phyloP scores from a whole-genome alignment of 2,797 vertebrate species.

The Salmo trutta region DNA sequence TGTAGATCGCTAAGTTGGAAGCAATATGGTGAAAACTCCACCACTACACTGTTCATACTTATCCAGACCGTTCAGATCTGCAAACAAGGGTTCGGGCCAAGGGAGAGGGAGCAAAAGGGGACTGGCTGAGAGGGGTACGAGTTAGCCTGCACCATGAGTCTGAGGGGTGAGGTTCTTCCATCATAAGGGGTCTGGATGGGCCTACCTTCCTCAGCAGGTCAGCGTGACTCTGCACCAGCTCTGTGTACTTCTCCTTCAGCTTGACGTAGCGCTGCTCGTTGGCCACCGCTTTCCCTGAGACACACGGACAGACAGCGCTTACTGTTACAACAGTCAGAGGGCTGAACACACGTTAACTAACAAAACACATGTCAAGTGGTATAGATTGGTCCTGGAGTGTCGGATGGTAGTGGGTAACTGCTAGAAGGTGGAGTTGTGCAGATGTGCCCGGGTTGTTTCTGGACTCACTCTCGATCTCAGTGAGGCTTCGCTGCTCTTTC shows the following conservation, averaged over 20 bases:
- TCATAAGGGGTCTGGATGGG: not conserved
- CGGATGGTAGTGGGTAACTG: not conserved
- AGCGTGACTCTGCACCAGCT: constrained; percentile 94
- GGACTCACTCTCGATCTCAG: constrained; percentile 91
- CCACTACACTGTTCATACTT: no score
- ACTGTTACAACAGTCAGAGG: constrained; percentile 9
- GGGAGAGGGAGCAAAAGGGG: no score
- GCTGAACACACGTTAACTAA: not conserved
- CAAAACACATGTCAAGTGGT: not conserved
- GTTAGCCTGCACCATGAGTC: no score
- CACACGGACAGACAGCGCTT: constrained; percentile 5
- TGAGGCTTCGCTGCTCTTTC: constrained; percentile 94
- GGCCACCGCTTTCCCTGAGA: constrained; percentile 88
- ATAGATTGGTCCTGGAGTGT: not conserved
- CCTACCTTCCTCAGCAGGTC: constrained; percentile 94
- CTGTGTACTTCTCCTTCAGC: constrained; percentile 96
- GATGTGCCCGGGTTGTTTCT: not conserved
- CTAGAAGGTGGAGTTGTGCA: not conserved
- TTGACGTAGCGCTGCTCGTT: constrained; percentile 97
- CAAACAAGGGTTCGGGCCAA: no score
- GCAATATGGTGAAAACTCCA: no score
- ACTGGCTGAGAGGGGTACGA: no score
- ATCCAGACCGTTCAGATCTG: no score
- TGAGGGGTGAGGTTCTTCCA: no score
- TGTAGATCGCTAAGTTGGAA: not conserved